Conservation (phyloP, 2,888 invertebrate genomes). For the Polyommatus iphigenia region DNA sequence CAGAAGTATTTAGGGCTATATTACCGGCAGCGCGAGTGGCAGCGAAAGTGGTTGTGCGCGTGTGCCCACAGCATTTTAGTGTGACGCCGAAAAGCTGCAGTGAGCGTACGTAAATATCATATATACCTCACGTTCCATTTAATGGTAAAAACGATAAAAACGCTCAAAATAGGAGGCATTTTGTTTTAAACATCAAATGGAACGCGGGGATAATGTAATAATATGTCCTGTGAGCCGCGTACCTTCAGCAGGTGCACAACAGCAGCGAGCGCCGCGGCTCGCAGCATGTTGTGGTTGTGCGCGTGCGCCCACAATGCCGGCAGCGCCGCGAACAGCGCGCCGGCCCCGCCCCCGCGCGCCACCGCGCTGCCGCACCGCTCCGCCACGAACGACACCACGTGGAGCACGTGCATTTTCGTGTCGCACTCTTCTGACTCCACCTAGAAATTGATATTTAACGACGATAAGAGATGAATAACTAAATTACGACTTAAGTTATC, state of each 20-base stretch:
- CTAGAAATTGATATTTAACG: constrained; percentile 65
- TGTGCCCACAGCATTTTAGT: too few relatives aligned
- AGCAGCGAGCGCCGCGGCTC: constrained; percentile 94
- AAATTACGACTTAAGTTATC: too few relatives aligned
- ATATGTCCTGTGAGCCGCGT: constrained; percentile 36
- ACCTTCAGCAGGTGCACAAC: constrained; percentile 92
- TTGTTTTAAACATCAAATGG: too few relatives aligned
- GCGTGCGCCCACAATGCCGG: constrained; percentile 94
- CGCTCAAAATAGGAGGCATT: too few relatives aligned
- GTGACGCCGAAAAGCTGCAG: too few relatives aligned
- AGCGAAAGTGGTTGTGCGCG: too few relatives aligned
- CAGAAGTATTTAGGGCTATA: too few relatives aligned
- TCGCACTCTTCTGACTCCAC: constrained; percentile 95
- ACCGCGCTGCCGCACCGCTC: constrained; percentile 90
- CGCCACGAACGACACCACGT: constrained; percentile 93
- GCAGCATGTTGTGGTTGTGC: constrained; percentile 90
- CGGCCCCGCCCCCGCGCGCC: constrained; percentile 87
- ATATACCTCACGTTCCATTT: too few relatives aligned
- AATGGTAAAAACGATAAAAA: too few relatives aligned
- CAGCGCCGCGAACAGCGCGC: constrained; percentile 88
- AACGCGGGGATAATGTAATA: too few relatives aligned
- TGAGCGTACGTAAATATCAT: too few relatives aligned
- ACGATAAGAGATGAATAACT: constrained; percentile 60
- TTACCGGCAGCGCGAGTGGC: too few relatives aligned
- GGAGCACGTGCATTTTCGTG: constrained; percentile 96